Percentiles rank a stretch among this genome's conserved stretches.
These are phyloP conservation scores for Acanthacorydalis orientalis DNA, from an alignment of 2,888 invertebrate genomes.

Conservation along the genomic window DNA sequence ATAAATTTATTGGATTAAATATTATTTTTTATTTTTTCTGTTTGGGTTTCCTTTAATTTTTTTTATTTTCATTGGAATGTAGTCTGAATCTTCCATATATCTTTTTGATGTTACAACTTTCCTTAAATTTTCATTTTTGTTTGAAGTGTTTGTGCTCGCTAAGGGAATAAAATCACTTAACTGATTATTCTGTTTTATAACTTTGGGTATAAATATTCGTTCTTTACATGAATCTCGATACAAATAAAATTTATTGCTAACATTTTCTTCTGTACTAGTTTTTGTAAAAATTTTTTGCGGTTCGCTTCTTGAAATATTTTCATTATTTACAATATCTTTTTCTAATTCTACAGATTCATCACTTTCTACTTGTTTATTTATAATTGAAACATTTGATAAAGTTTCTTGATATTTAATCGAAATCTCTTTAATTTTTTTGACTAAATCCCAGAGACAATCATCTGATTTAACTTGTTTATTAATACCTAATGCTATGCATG, in stretches of 20 bases:
- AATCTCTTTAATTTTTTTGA: not conserved
- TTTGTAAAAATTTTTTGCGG: not conserved
- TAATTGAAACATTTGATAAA: not conserved
- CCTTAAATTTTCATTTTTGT: not conserved
- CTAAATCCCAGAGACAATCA: not conserved
- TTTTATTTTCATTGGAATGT: not conserved
- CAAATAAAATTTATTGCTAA: not conserved
- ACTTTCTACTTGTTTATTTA: not conserved
- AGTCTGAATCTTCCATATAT: not conserved
- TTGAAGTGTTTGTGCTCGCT: not conserved
- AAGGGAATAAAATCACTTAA: not conserved
- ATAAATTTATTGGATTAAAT: not conserved
- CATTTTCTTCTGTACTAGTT: not conserved
- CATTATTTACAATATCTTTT: not conserved
- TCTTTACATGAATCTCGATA: not conserved
- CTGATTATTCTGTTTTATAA: not conserved
- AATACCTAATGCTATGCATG: conserved; percentile 3
- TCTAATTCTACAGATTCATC: not conserved
- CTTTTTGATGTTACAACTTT: not conserved
- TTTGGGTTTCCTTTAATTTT: not conserved
- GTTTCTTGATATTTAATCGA: not conserved
- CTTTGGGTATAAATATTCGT: not conserved
- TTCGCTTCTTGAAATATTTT: not conserved
- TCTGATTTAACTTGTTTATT: not conserved
- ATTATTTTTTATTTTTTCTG: not conserved